Conservation (phyloP, 2,797 vertebrate genomes). For the Caiman crocodilus region DNA sequence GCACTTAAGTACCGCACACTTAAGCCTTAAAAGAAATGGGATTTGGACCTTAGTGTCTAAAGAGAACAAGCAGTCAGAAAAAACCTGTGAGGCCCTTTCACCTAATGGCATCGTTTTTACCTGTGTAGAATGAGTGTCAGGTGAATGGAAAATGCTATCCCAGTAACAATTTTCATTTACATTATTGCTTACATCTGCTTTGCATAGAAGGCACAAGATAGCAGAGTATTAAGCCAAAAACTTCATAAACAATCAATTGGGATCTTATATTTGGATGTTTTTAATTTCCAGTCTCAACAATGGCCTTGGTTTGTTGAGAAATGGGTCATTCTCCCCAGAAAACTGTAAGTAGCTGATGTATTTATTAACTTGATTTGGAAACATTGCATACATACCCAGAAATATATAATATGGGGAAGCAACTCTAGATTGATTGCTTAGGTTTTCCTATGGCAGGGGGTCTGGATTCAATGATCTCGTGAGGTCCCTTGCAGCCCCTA, state of each 20-base stretch:
- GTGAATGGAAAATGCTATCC: not conserved
- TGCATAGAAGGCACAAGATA: not conserved
- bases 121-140: not conserved
- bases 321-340: constrained; percentile 5
- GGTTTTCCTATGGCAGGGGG: not conserved
- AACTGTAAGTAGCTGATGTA: not conserved
- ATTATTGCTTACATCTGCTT: not conserved
- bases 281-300: constrained; percentile 39
- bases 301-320: constrained; percentile 23
- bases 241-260: not conserved
- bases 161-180: not conserved
- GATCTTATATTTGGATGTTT: not conserved
- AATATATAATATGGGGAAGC: constrained; percentile 28
- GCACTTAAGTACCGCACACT: too few relatives aligned
- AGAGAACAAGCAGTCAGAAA: not conserved
- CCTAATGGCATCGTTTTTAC: not conserved
- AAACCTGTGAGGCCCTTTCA: not conserved
- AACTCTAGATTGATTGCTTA: constrained; percentile 21
- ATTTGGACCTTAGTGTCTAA: not conserved
- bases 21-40: too few relatives aligned
- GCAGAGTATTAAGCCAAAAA: not conserved
- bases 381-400: not conserved
- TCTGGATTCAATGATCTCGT: too few relatives aligned
- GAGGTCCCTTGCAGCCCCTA: too few relatives aligned
- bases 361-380: not conserved